phyloP scores from a whole-genome alignment of 2,113 vertebrate genomes.

The Fregata magnificens region DNA sequence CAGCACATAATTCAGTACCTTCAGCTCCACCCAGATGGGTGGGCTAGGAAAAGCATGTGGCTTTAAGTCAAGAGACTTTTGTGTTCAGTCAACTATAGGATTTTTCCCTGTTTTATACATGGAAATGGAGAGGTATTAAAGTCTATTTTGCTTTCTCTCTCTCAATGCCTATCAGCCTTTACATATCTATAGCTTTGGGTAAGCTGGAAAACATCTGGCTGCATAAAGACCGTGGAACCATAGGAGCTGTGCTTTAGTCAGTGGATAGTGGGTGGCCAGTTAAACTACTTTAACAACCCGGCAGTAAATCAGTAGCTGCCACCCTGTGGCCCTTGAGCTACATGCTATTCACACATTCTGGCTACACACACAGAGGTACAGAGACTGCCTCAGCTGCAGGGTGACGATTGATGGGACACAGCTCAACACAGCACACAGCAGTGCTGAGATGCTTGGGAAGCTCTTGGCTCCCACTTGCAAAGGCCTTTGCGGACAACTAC shows the following conservation, averaged over 20 bases:
- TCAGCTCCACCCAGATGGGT: not conserved
- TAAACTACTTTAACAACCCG: not conserved
- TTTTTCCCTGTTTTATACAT: not conserved
- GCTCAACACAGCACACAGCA: not conserved
- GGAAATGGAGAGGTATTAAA: not conserved
- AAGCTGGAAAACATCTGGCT: not conserved
- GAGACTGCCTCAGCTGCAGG: not conserved
- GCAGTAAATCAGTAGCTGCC: not conserved
- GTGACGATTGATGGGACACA: accelerated
- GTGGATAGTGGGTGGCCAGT: not conserved
- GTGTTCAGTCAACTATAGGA: not conserved
- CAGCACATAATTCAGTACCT: not conserved
- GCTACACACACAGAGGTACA: too few species aligned
- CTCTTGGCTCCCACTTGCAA: not conserved
- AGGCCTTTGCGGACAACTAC: not conserved
- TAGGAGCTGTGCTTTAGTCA: not conserved
- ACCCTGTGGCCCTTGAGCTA: not conserved
- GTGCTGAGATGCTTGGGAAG: not conserved
- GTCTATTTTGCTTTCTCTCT: not conserved
- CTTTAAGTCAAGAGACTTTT: not conserved
- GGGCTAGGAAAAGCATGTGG: not conserved
- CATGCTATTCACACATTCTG: not conserved
- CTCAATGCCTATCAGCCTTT: not conserved
- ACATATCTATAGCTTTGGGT: not conserved
- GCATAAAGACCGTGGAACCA: not conserved